These are phyloP conservation scores for Laterallus jamaicensis DNA, from an alignment of 2,113 vertebrate species.

Conservation along the genomic window DNA sequence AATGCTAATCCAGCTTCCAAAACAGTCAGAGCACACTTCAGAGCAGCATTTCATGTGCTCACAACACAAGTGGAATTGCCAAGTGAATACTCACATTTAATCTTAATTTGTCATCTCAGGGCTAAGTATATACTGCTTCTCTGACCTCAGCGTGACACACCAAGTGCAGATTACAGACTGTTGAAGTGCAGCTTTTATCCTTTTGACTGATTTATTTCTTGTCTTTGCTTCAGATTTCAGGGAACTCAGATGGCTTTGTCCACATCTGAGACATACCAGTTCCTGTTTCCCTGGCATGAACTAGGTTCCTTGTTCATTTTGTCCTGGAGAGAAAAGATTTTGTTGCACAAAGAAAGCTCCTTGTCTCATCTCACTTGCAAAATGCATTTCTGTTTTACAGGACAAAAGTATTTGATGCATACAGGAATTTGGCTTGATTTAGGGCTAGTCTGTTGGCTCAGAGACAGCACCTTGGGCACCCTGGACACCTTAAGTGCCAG, in stretches of 20 bases:
- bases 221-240: neutral
- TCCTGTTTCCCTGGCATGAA: neutral
- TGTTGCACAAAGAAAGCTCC: neutral
- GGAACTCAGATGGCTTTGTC: neutral
- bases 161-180: neutral
- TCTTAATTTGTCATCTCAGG: neutral
- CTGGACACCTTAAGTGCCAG: neutral
- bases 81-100: neutral
- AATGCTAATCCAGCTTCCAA: neutral
- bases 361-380: neutral
- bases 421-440: neutral
- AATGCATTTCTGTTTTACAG: neutral
- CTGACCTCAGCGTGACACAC: neutral
- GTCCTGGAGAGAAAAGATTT: neutral
- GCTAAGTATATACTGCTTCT: neutral
- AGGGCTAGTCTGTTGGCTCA: neutral
- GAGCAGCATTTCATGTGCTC: neutral
- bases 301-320: neutral
- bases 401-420: neutral
- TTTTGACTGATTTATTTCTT: neutral
- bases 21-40: neutral
- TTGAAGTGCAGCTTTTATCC: neutral
- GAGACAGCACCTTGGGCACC: neutral
- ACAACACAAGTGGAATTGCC: neutral
- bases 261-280: neutral